Conservation (phyloP, 2,113 vertebrate species). For the human (Homo sapiens) region GRCh38 chr3:20984501-20985000, state of each 20-base stretch:
- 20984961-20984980: slow-evolving; percentile 73
- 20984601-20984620: not conserved
- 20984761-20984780: slow-evolving; percentile 38
- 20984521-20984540: not conserved
- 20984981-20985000: slow-evolving; percentile 71
- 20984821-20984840: slow-evolving; percentile 48
- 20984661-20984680: slow-evolving; percentile 26
- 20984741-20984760: slow-evolving; percentile 55
- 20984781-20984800: slow-evolving; percentile 12
- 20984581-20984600: not conserved
- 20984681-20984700: not conserved
- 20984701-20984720: slow-evolving; percentile 41
- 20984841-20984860: not conserved
- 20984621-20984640: not conserved
- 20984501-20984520: not conserved
- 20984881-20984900: slow-evolving; percentile 47
- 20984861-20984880: slow-evolving; percentile 66
- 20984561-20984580: not conserved
- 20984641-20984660: not conserved
- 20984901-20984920: slow-evolving; percentile 68
- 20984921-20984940: slow-evolving; percentile 59
- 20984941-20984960: slow-evolving; percentile 66
- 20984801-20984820: not conserved
- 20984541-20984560: not conserved
- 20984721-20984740: not conserved